phyloP scores from a whole-genome alignment of 2,888 invertebrate species.

The Dusona sp. region DNA sequence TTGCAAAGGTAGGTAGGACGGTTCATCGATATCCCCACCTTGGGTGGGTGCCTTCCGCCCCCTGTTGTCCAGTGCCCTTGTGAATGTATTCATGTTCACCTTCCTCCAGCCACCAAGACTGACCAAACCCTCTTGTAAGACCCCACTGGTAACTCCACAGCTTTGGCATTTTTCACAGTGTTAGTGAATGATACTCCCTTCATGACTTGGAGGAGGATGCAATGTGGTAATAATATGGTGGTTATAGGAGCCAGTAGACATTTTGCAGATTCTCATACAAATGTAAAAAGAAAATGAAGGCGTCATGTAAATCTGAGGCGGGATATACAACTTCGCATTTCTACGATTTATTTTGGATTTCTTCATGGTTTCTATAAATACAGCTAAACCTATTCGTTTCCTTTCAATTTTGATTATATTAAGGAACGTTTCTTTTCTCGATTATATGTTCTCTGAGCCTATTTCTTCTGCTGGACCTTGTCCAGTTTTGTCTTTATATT shows the following conservation, averaged over 20 bases:
- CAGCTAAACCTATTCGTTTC: neutral
- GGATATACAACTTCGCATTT: neutral
- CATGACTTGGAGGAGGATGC: constrained; percentile 74
- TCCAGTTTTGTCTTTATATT: neutral
- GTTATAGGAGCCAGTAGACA: constrained; percentile 60
- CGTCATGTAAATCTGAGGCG: neutral
- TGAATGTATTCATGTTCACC: constrained; percentile 49
- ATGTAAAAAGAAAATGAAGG: neutral
- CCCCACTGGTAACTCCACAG: constrained; percentile 44
- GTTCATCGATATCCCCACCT: constrained; percentile 80
- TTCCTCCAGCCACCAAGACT: constrained; percentile 48
- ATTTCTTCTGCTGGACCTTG: neutral
- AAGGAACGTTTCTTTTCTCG: neutral
- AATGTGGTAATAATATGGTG: constrained; percentile 79
- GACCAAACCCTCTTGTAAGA: constrained; percentile 47
- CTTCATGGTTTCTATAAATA: neutral
- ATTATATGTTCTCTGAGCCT: neutral
- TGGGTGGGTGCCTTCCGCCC: constrained; percentile 67
- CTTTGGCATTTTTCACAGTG: constrained; percentile 22
- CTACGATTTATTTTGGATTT: neutral
- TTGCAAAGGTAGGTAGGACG: constrained; percentile 81
- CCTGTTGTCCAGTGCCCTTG: constrained; percentile 57
- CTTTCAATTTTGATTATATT: neutral
- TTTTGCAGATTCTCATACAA: constrained; percentile 34
- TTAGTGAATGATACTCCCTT: constrained; percentile 79